These are phyloP conservation scores for Stylophora pistillata DNA, from an alignment of 64 coral and sea anemone genomes.

Conservation along the genomic window DNA sequence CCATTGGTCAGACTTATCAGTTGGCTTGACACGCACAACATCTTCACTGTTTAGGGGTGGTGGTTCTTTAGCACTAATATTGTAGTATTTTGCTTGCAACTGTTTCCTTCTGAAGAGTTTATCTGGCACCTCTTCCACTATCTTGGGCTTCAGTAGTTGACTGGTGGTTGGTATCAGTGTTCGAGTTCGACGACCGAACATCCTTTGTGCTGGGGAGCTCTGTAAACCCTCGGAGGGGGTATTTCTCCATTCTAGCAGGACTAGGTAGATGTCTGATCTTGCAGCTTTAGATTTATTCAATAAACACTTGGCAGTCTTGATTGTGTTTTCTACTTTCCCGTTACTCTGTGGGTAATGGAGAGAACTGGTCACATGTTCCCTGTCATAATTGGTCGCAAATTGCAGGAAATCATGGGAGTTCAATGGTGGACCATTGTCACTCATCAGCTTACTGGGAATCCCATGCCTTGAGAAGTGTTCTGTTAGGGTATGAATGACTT, in stretches of 20 bases:
- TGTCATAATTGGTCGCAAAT: not conserved
- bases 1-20: too few relatives aligned
- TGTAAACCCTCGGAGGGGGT: not conserved
- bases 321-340: constrained; percentile 13
- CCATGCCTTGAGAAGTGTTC: constrained; percentile 13
- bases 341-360: constrained; percentile 26
- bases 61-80: not conserved
- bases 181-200: constrained; percentile 11
- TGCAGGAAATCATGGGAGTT: not conserved
- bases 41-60: not conserved
- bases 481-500: not conserved
- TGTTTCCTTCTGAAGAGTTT: not conserved
- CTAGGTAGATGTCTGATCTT: not conserved
- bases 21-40: not conserved
- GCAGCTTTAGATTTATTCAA: constrained; percentile 8
- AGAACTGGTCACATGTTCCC: not conserved
- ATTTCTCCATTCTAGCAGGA: constrained; percentile 3
- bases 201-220: not conserved
- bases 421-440: not conserved
- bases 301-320: constrained; percentile 15
- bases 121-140: not conserved
- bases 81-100: not conserved
- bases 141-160: not conserved
- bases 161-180: constrained; percentile 6
- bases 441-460: not conserved